Evolutionary conservation across 2,888 invertebrate species (phyloP).

Genomic region (Carpatolechia fugitivella): DNA sequence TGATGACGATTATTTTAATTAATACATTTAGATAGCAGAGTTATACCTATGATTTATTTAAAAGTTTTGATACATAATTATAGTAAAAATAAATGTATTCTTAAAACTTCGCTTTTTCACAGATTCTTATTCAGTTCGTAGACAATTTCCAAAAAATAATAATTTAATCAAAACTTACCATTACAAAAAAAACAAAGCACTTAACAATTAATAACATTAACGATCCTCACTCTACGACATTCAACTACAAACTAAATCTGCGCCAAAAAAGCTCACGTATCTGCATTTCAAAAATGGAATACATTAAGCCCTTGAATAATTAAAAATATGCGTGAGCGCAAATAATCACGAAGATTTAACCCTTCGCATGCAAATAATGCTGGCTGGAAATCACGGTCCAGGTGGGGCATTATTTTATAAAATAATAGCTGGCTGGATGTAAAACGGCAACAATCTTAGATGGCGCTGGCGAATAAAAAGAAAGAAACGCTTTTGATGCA

Average conservation of each 20-base stretch:
- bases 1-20: too few species aligned
- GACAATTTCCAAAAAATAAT: too few species aligned
- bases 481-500: neutral
- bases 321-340: conserved; percentile 76
- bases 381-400: conserved; percentile 62
- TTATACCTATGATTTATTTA: too few species aligned
- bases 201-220: conserved; percentile 10
- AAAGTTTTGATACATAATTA: too few species aligned
- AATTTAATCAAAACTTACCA: neutral
- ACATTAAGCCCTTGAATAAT: conserved; percentile 78
- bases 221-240: conserved; percentile 54
- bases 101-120: too few species aligned
- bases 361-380: conserved; percentile 75
- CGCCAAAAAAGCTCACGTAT: conserved; percentile 49
- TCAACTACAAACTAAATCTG: conserved; percentile 58
- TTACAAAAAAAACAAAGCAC: neutral
- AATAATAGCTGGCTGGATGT: conserved; percentile 22
- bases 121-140: too few species aligned
- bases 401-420: conserved; percentile 64
- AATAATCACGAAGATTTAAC: conserved; percentile 75
- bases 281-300: conserved; percentile 59
- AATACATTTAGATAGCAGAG: too few species aligned
- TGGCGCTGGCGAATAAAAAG: neutral
- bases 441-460: conserved; percentile 5
- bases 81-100: too few species aligned